Percentiles rank a stretch among this genome's conserved stretches.
Conservation (phyloP, 1,140 invertebrate genomes). For the Homalodisca vitripennis region DNA sequence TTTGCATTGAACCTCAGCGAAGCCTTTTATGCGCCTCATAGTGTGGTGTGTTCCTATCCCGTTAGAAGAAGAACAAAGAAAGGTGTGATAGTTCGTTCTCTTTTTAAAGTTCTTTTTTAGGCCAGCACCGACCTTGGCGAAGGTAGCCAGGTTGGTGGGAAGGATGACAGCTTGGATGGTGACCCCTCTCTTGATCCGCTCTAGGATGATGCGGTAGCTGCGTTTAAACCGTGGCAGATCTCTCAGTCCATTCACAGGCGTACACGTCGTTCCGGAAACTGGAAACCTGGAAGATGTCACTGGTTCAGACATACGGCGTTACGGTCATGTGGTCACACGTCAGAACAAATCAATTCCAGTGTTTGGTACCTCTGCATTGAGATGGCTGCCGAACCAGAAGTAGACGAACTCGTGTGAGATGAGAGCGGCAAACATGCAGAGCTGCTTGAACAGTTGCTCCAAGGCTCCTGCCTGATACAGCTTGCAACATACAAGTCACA, state of each 20-base stretch:
- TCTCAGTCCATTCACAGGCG: slow-evolving; percentile 21
- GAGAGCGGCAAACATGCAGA: slow-evolving; percentile 27
- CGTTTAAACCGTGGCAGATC: slow-evolving; percentile 17
- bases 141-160: slow-evolving; percentile 19
- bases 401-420: slow-evolving; percentile 30
- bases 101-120: too few relatives aligned
- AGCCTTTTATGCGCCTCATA: too few relatives aligned
- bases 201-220: slow-evolving; percentile 20
- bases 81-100: too few relatives aligned
- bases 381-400: slow-evolving; percentile 25
- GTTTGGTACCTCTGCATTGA: slow-evolving; percentile 25
- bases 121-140: slow-evolving; percentile 9
- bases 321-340: too few relatives aligned
- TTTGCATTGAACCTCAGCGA: too few relatives aligned
- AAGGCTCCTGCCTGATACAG: slow-evolving; percentile 13
- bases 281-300: background rate
- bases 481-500: too few relatives aligned
- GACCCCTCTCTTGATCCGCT: slow-evolving; percentile 13
- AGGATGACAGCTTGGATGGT: slow-evolving; percentile 22
- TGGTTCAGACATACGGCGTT: too few relatives aligned
- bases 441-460: slow-evolving; percentile 13
- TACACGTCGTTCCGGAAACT: slow-evolving; percentile 20
- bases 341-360: too few relatives aligned
- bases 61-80: too few relatives aligned
- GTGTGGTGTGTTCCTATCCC: too few relatives aligned